Percentiles rank a stretch among this genome's conserved stretches.
These are phyloP conservation scores for Platalea minor DNA, from an alignment of 2,797 vertebrate species.

Conservation along the genomic window DNA sequence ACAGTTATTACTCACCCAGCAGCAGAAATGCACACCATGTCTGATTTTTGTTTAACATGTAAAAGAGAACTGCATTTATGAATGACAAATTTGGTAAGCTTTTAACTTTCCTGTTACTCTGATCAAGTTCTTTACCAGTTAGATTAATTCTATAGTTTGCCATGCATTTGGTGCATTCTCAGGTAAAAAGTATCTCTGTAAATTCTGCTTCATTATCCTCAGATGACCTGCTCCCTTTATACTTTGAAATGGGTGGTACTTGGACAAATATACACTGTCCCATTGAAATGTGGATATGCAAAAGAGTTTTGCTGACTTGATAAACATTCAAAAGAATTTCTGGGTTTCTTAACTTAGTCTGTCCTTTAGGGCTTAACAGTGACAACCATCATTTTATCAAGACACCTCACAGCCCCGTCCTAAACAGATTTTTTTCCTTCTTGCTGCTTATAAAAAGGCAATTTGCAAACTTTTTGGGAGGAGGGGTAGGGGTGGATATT, in stretches of 20 bases:
- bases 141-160: neutral
- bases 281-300: neutral
- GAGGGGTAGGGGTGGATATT: neutral
- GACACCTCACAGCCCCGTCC: neutral
- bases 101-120: neutral
- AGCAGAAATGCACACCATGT: neutral
- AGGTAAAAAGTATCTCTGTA: neutral
- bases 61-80: neutral
- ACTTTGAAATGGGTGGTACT: neutral
- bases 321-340: neutral
- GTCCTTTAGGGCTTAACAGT: neutral
- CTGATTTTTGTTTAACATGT: neutral
- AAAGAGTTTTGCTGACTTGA: neutral
- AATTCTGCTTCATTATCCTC: neutral
- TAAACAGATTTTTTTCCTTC: neutral
- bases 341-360: neutral
- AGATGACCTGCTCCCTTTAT: neutral
- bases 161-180: neutral
- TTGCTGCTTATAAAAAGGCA: neutral
- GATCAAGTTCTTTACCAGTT: neutral
- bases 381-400: neutral
- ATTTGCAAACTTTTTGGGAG: rapidly evolving
- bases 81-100: neutral
- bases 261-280: neutral
- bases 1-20: neutral